Base-by-base conservation (phyloP, 1,140 invertebrate species). In the Lepidurus arcticus region DNA sequence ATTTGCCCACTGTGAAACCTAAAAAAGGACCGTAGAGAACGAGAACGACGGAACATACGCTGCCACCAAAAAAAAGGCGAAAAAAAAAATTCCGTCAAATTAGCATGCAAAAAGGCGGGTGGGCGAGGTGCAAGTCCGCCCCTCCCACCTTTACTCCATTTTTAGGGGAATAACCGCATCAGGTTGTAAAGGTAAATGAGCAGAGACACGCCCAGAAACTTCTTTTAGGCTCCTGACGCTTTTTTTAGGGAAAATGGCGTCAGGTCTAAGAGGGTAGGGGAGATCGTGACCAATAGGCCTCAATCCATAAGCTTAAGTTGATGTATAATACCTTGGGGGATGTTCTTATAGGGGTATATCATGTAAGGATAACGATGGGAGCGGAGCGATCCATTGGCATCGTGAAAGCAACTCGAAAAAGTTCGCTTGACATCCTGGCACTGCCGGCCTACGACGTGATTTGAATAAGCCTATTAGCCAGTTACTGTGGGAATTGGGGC, bases 401-500 rank as follows among this genome's bases (percentile, higher is more conserved):
- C 16, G 53, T 21, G 53, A 65, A 65, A 6, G 34, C 34, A 34
- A 34, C 34, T 34, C 34, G 34, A 34, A 34, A 34, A 34, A 34
- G 34, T 34, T 34, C 34, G 34, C 53, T 65, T 21, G n/a, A 65
- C 53, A 21, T 21, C 53, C n/a, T 65, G 53, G 53, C 7, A 3
- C 53, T 65, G 13, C 16, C 16, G 53, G 34, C 34, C 34, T 34
- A 34, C 34, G 13, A 65, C 53, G 53, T 65, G 53, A 65, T 65
- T 65, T 65, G 53, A 65, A 65, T 65, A 65, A 65, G 53, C 53
- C 53, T 65, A 65, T 65, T 65, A 65, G 53, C 53, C 53, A 13
- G 16, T 21, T 21, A 65, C 16, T 65, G 53, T 65, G 13, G 53
- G 53, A 65, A 65, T 21, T 34, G 53, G 53, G 13, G 53, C 13